Evolutionary conservation across 1,140 invertebrate genomes (phyloP).

Genomic region (Penaeus chinensis): DNA sequence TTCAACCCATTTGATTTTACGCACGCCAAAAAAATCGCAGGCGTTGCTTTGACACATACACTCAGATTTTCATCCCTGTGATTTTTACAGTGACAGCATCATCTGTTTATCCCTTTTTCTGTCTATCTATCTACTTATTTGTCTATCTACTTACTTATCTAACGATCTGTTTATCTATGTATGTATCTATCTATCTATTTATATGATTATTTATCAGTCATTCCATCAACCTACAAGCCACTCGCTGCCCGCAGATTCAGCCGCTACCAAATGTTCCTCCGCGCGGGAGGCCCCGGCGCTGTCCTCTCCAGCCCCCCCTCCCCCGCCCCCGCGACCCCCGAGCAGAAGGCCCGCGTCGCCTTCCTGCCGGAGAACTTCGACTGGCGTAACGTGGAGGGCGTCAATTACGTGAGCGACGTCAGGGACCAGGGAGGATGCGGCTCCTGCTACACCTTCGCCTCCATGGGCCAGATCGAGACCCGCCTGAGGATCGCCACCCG

Average conservation of each 20-base stretch:
- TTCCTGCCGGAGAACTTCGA: slow-evolving; percentile 71
- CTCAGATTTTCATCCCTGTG: too few relatives aligned
- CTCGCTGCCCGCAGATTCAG: slow-evolving; percentile 58
- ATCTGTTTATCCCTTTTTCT: too few relatives aligned
- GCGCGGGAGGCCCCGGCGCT: slow-evolving; percentile 66
- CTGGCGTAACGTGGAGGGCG: slow-evolving; percentile 71
- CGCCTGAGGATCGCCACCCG: slow-evolving; percentile 69
- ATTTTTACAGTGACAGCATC: too few relatives aligned
- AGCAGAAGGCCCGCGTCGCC: slow-evolving; percentile 51
- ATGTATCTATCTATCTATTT: background rate
- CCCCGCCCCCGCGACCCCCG: slow-evolving; percentile 25
- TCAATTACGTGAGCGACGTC: slow-evolving; percentile 72
- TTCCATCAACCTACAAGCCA: background rate
- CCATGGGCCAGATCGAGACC: slow-evolving; percentile 71
- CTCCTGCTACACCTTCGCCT: slow-evolving; percentile 72
- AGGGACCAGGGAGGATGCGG: slow-evolving; percentile 70
- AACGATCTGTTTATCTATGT: background rate
- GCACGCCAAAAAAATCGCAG: too few relatives aligned
- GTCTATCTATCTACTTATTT: too few relatives aligned
- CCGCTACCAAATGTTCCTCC: slow-evolving; percentile 66
- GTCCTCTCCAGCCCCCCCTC: background rate
- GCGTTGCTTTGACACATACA: too few relatives aligned
- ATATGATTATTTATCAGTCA: background rate
- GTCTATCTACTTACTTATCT: background rate
- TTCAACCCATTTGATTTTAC: too few relatives aligned